These are phyloP conservation scores for Noctua fimbriata DNA, from an alignment of 2,888 invertebrate species.

Conservation along the genomic window DNA sequence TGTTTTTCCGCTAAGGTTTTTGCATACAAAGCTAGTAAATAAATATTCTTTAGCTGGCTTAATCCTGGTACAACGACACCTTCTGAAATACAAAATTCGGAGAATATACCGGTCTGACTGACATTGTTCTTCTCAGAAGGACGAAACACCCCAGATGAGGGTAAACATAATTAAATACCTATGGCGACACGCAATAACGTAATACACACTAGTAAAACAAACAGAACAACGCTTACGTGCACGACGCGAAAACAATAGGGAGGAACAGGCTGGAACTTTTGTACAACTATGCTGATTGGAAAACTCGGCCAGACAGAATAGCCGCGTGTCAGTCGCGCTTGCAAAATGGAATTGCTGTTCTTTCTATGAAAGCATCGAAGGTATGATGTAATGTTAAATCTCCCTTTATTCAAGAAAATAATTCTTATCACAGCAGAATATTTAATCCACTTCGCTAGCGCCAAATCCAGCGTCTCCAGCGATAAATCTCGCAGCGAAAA, in stretches of 20 bases:
- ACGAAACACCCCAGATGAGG: conserved; percentile 42
- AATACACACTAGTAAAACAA: conserved; percentile 50
- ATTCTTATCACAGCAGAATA: conserved; percentile 57
- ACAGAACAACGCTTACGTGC: conserved; percentile 53
- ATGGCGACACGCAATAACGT: conserved; percentile 55
- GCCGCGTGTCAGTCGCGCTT: conserved; percentile 62
- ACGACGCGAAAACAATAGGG: conserved; percentile 68
- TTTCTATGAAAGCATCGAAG: conserved; percentile 38
- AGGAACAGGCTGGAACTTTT: conserved; percentile 75
- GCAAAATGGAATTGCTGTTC: conserved; percentile 45
- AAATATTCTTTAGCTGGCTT: conserved; percentile 1
- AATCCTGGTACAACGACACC: conserved; percentile 14
- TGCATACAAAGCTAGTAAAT: neutral
- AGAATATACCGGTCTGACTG: conserved; percentile 18
- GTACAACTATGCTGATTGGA: conserved; percentile 71
- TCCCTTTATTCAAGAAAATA: conserved; percentile 28
- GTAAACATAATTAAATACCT: conserved; percentile 62
- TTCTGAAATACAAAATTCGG: conserved; percentile 16
- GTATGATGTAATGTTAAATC: conserved; percentile 34
- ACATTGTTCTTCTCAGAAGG: conserved; percentile 8
- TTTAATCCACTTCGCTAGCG: conserved; percentile 52
- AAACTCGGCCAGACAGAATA: conserved; percentile 68
- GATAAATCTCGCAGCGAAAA: conserved; percentile 54
- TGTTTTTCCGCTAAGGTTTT: neutral
- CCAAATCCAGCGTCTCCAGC: conserved; percentile 57